Conservation (phyloP, 2,888 invertebrate genomes). For the Epinotia demarniana region DNA sequence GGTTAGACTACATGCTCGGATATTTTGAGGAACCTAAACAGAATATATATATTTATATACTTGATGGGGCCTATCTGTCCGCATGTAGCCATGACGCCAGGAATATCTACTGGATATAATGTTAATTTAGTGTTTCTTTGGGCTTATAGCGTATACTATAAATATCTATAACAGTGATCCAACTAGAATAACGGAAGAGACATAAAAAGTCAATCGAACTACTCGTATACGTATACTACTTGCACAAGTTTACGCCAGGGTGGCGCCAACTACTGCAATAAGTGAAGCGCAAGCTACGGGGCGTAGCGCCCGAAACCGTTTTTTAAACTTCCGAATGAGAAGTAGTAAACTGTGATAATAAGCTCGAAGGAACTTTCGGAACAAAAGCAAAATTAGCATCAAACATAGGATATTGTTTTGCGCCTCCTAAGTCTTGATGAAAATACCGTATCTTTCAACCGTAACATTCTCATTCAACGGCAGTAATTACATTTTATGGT, state of each 20-base stretch:
- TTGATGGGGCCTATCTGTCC: not conserved
- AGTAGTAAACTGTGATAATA: constrained; percentile 24
- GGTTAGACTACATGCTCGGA: no score
- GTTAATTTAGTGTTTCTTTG: not conserved
- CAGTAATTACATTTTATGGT: not conserved
- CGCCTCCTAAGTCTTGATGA: not conserved
- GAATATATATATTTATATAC: no score
- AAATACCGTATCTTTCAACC: not conserved
- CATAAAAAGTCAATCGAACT: not conserved
- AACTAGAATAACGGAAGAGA: not conserved
- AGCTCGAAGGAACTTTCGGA: constrained; percentile 4
- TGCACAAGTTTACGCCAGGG: constrained; percentile 13
- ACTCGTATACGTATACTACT: no score
- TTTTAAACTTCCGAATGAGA: constrained; percentile 24
- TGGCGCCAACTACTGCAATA: constrained; percentile 28
- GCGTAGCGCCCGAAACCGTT: constrained; percentile 16
- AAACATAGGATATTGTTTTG: not conserved
- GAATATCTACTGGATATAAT: not conserved
- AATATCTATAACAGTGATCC: not conserved
- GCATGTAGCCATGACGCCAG: not conserved
- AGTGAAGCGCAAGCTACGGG: not conserved
- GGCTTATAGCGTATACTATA: not conserved
- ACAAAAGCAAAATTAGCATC: constrained; percentile 11
- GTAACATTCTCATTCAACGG: not conserved
- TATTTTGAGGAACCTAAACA: no score